A percentile compares a stretch with the other conserved stretches of the same genome.
Evolutionary conservation across 2,797 vertebrate genomes (phyloP).

Genomic region (Falco berigora): DNA sequence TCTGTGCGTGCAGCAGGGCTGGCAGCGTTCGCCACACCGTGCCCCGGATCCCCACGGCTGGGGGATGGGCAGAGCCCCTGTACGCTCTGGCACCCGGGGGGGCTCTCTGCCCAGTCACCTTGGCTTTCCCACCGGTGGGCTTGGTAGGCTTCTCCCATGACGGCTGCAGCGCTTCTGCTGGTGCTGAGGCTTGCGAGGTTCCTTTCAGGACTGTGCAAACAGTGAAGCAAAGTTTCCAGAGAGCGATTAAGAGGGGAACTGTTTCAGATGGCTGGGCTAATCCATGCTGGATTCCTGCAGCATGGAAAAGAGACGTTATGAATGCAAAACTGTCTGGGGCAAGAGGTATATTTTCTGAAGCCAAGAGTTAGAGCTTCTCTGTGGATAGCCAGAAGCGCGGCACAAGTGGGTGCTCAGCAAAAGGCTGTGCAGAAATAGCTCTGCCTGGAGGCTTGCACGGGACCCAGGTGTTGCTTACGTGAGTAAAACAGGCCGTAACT

Average conservation of each 20-base stretch:
- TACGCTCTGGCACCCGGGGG: neutral
- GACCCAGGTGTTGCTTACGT: neutral
- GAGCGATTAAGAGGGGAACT: neutral
- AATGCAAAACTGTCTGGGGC: neutral
- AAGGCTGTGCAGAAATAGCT: neutral
- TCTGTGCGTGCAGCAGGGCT: neutral
- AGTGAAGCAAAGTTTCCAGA: neutral
- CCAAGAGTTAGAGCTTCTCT: neutral
- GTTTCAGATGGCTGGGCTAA: neutral
- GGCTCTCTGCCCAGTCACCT: neutral
- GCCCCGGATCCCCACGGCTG: neutral
- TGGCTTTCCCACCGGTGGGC: neutral
- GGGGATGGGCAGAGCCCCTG: neutral
- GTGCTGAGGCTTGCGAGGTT: neutral
- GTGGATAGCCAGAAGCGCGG: neutral
- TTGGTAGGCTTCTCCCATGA: neutral
- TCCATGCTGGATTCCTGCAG: neutral
- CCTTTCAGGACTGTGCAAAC: neutral
- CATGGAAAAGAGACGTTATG: neutral
- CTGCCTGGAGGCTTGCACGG: neutral
- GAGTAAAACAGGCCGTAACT: neutral
- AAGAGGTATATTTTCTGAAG: neutral
- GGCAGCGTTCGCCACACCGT: neutral
- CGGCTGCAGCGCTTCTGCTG: neutral
- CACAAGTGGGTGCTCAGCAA: accelerated